Base-by-base conservation (phyloP, 2,113 vertebrate genomes). In the Apteryx mantelli region DNA sequence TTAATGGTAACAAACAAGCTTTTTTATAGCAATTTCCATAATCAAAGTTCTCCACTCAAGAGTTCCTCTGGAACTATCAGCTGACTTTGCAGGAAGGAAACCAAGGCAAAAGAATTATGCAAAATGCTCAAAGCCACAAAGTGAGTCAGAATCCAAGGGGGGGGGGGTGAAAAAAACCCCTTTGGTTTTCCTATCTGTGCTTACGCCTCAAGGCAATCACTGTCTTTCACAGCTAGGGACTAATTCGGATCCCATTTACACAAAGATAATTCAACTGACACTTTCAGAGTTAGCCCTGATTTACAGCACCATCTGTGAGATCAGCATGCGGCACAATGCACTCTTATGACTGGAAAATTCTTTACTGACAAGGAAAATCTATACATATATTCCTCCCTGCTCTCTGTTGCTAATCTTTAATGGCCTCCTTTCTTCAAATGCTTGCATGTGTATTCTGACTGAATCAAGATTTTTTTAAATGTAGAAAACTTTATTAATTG, bases 201-300 rank as follows among this genome's bases (percentile, higher is more conserved):
- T 89, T 82, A 56, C 2, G 19, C 65, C 89, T 52, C 69, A 84
- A 91, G 82, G 89, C 91, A 81, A 84, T 71, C 68, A 48, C 61
- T 84, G 79, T 83, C 87, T 96, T 91, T 96, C 93, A 91, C 89
- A 96, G 86, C 79, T 64, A 81, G 82, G 73, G 56, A 91, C 46
- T 61, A 83, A 65, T 93, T 93, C 69, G 1, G 64, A 83, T 81
- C 52, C 65, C 75, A 91, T 82, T 95, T 95, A 89, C 87, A 91
- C 68, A 81, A 50, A 89, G 75, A 89, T 88, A 93, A 94, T 96
- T 88, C 64, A 58, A 89, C 40, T 80, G 84, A 86, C 91, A 85
- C 68, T 89, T 95, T 86, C 91, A 90, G 84, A 93, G 91, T 95
- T 95, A 97, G 63, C 52, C 82, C 71, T 96, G 93, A 96, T 97